A percentile compares a stretch with the other conserved stretches of the same genome.
Evolutionary conservation across 2,888 invertebrate genomes (phyloP).

Genomic region (Drosophila peninsularis): DNA sequence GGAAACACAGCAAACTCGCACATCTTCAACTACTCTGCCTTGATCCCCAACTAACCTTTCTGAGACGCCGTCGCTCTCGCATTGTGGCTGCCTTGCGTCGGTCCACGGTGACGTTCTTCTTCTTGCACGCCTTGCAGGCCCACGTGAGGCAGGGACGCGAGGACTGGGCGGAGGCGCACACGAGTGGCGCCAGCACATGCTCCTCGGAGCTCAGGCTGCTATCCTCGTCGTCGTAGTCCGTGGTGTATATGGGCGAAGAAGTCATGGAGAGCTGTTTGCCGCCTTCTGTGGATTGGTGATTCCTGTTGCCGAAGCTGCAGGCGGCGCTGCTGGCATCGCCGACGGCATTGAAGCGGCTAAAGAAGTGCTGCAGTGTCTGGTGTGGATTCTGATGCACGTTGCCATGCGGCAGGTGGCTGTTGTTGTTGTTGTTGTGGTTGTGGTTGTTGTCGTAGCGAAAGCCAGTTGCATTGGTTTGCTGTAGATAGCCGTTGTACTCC

Average conservation of each 20-base stretch:
- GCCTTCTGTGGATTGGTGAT: constrained; percentile 41
- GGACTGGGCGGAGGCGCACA: constrained; percentile 84
- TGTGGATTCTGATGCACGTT: constrained; percentile 63
- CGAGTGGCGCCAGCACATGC: constrained; percentile 84
- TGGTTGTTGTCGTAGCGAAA: constrained; percentile 35
- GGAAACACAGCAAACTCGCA: too few species aligned
- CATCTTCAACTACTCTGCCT: neutral
- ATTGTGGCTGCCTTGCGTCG: constrained; percentile 98
- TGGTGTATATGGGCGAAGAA: constrained; percentile 82
- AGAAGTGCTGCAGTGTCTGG: constrained; percentile 79
- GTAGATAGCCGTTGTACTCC: constrained; percentile 63
- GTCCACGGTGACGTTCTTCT: constrained; percentile 97
- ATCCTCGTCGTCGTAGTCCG: constrained; percentile 85
- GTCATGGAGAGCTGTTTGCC: constrained; percentile 69
- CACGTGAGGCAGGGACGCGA: constrained; percentile 94
- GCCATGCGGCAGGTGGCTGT: constrained; percentile 24
- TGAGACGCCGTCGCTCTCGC: constrained; percentile 94
- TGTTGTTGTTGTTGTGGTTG: neutral
- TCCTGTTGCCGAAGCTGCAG: constrained; percentile 54
- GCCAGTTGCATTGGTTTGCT: constrained; percentile 36
- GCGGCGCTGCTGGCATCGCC: constrained; percentile 50
- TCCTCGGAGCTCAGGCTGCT: constrained; percentile 84
- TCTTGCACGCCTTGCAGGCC: constrained; percentile 99
- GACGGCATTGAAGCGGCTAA: constrained; percentile 79
- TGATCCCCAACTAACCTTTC: constrained; percentile 90